These are phyloP conservation scores for Anguilla megastoma DNA, from an alignment of 2,797 vertebrate species.

Conservation along the genomic window DNA sequence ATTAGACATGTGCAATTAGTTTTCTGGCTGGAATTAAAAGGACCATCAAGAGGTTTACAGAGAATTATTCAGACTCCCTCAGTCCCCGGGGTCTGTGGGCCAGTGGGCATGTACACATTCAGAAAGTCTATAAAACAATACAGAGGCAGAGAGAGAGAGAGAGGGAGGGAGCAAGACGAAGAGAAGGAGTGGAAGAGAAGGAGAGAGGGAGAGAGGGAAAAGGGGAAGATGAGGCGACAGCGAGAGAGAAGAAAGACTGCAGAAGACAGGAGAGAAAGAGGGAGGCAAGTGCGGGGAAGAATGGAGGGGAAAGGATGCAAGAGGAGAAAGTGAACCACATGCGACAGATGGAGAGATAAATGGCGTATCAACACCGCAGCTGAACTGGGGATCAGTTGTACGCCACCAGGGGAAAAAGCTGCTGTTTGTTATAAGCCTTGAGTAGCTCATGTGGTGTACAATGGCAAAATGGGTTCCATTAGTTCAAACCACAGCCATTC, in stretches of 20 bases:
- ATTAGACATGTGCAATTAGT: not conserved
- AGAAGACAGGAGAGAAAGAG: not conserved
- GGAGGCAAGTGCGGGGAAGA: not conserved
- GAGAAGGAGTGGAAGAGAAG: not conserved
- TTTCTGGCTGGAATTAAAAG: constrained; percentile 20
- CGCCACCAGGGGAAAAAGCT: not conserved
- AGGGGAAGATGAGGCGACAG: not conserved
- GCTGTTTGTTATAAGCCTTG: not conserved
- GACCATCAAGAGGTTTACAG: not conserved
- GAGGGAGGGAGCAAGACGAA: not conserved
- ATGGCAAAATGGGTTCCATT: not conserved
- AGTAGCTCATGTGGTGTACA: not conserved
- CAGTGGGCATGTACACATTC: not conserved
- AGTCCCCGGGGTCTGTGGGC: not conserved
- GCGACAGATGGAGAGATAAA: not conserved
- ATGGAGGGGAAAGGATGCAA: not conserved
- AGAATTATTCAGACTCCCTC: not conserved
- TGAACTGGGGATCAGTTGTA: not conserved
- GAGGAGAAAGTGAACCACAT: not conserved
- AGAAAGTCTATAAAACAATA: not conserved
- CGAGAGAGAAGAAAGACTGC: not conserved
- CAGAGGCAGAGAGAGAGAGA: not conserved
- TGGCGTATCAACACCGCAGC: not conserved
- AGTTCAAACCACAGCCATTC: constrained; percentile 2
- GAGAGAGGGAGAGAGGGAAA: not conserved